Conservation (phyloP, 2,113 vertebrate species). For the Eublepharis macularius region DNA sequence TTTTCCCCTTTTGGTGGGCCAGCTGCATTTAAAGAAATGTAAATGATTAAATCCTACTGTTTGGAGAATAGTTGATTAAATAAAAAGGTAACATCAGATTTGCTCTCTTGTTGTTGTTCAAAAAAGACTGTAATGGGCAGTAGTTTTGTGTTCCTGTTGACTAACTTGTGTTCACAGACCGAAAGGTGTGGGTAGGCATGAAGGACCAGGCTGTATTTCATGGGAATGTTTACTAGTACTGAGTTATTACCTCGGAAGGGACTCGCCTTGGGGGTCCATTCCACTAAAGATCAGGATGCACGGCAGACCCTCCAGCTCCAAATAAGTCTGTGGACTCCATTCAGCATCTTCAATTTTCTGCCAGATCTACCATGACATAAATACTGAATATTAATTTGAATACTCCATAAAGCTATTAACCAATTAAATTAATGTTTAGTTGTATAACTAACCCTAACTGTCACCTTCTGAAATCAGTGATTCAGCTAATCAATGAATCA, state of each 20-base stretch:
- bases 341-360: constrained; percentile 90
- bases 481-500: no score
- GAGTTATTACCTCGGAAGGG: constrained; percentile 84
- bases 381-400: background rate
- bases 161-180: background rate
- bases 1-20: background rate
- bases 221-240: background rate
- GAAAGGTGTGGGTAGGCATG: background rate
- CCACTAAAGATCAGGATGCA: constrained; percentile 96
- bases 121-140: background rate
- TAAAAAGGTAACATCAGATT: background rate
- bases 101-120: background rate
- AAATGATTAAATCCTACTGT: background rate
- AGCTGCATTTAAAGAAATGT: background rate
- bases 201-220: background rate
- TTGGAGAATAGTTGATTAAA: background rate
- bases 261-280: constrained; percentile 91
- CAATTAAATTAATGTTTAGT: no score
- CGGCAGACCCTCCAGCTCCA: constrained; percentile 94
- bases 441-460: no score
- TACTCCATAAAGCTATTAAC: no score
- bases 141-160: background rate
- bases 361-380: constrained; percentile 79
- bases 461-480: no score
- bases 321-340: constrained; percentile 91